phyloP scores from a whole-genome alignment of 2,888 invertebrate species.

The Agriotes lineatus region DNA sequence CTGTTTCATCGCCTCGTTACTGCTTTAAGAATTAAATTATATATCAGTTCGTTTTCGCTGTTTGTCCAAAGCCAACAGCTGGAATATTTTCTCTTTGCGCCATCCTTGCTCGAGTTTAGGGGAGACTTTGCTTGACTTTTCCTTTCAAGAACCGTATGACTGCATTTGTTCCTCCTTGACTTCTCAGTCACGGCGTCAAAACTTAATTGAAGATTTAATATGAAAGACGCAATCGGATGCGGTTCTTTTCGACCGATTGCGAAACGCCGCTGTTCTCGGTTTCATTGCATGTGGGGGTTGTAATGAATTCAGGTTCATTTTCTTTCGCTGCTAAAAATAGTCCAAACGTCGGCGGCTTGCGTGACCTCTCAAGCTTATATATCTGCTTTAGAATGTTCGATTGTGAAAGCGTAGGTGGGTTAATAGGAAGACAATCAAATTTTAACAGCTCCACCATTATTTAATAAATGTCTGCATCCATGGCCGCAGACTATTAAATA shows the following conservation, averaged over 20 bases:
- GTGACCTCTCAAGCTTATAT: neutral
- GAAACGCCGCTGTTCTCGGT: too few species aligned
- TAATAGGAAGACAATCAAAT: constrained; percentile 6
- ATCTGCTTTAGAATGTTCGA: neutral
- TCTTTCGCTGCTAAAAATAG: neutral
- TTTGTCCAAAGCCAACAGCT: neutral
- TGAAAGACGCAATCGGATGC: too few species aligned
- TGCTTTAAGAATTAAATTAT: neutral
- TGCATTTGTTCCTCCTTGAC: constrained; percentile 1
- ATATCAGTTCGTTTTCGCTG: neutral
- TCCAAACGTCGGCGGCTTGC: neutral
- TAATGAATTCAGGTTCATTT: neutral
- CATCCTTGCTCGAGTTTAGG: neutral
- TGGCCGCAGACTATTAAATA: too few species aligned
- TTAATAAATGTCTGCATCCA: too few species aligned
- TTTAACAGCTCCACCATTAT: constrained; percentile 1
- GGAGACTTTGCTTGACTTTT: neutral
- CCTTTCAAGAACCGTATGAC: neutral
- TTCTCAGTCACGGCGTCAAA: neutral
- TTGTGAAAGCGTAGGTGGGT: neutral
- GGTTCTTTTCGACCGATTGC: too few species aligned
- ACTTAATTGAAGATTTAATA: neutral
- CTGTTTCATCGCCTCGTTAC: neutral
- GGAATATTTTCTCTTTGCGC: neutral
- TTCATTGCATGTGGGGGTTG: too few species aligned